A percentile compares a stretch with the other conserved stretches of the same genome.
These are phyloP conservation scores for Zaprionus africanus DNA, from an alignment of 1,140 invertebrate genomes.

Conservation along the genomic window DNA sequence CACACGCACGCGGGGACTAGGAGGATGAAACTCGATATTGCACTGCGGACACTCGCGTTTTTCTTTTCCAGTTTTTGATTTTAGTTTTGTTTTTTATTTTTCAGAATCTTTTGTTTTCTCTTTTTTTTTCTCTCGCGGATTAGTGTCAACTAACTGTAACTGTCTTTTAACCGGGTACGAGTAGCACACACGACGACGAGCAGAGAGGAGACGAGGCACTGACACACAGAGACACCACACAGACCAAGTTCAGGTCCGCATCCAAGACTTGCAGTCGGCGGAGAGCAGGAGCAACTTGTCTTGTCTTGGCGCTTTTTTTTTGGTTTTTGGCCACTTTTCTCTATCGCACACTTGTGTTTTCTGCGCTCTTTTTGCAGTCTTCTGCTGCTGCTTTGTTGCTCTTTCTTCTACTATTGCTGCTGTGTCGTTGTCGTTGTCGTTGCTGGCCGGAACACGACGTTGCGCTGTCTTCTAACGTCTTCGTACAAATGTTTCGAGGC, in stretches of 20 bases:
- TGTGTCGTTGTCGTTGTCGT: constrained; percentile 1
- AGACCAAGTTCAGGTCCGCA: constrained; percentile 41
- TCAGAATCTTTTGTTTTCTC: constrained; percentile 29
- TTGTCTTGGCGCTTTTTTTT: constrained; percentile 10
- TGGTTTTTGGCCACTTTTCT: constrained; percentile 21
- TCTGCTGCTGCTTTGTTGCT: constrained; percentile 3
- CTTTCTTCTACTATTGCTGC: constrained; percentile 22
- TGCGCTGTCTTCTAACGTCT: constrained; percentile 79
- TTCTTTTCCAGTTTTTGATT: constrained; percentile 33
- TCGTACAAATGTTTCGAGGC: constrained; percentile 82
- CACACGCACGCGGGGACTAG: constrained; percentile 6
- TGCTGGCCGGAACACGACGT: constrained; percentile 45
- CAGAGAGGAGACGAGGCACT: background rate
- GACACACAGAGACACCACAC: background rate
- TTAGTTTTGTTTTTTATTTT: constrained; percentile 17
- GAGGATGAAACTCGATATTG: constrained; percentile 11
- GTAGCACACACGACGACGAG: constrained; percentile 22
- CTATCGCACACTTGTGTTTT: constrained; percentile 42
- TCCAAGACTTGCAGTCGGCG: constrained; percentile 32
- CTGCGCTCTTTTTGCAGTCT: constrained; percentile 4
- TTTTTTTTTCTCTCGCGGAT: constrained; percentile 61
- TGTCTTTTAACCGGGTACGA: constrained; percentile 12
- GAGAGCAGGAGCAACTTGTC: constrained; percentile 20
- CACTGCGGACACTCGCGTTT: constrained; percentile 37
- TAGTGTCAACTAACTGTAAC: constrained; percentile 84